Evolutionary conservation across 2,113 vertebrate genomes (phyloP), one percentile per base, ranked within the genome.

Genomic region (Oenanthe melanoleuca): DNA sequence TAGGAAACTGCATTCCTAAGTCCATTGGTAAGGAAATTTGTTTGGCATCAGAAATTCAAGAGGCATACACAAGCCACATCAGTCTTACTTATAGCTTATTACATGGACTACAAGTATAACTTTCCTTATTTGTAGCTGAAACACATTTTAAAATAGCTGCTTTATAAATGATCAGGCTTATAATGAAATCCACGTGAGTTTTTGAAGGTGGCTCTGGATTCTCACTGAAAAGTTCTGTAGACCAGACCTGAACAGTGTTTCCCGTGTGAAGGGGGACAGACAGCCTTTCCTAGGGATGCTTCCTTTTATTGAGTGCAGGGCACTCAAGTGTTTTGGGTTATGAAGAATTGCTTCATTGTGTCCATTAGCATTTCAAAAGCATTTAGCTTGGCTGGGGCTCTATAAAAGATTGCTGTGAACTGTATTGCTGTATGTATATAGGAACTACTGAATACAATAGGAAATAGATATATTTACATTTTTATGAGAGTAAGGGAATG

Each of bases 341-440:
- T 49, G 73, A 81, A 79, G 67, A 92, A 93, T 56, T 74, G n/a
- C 26, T 71, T 81, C 44, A 49, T 52, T 78, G 70, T 55, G 42
- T 81, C 56, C 47, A 83, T 88, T 71, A 95, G 44, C 75, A 92
- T 81, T 95, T 96, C 73, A 94, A 96, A 95, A 89, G 44, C 80
- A 91, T 84, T 93, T 86, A 81, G 57, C 61, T 89, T 93, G 80
- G 65, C 91, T 94, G 40, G 45, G 84, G 61, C 65, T 49, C 83
- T 89, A 8, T 20, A 24, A 63, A 83, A 86, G 11, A 33, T 52
- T 86, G 25, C 61, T 79, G 55, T 66, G 55, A 89, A 84, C 44
- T 77, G 38, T 44, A 53, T 15, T 8, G 1, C 47, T 84, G 26
- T n/a, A 78, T 19, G 26, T 66, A 73, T 82, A 86, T 17, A 89